Evolutionary conservation across 2,797 vertebrate species (phyloP), one percentile per base, ranked within the genome.

Genomic region (Chrysocyon brachyurus): DNA sequence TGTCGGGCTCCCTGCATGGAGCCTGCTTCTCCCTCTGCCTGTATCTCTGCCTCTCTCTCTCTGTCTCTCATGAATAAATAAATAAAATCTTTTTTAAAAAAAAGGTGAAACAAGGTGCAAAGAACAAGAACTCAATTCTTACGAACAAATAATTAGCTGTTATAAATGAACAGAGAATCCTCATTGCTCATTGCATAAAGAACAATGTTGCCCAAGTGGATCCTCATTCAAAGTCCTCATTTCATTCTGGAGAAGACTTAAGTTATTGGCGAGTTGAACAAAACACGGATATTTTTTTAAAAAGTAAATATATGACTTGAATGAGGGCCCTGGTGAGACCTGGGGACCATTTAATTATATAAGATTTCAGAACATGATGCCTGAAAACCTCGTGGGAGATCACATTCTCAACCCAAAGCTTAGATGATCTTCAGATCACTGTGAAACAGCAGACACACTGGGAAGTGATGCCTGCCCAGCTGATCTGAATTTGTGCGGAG

Each of bases 131-230:
- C 22, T 33, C 15, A 3, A 7, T 82, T 79, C 96, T 81, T 52
- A 26, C 33, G 57, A 89, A 72, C 33, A 31, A 56, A 75, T 15
- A 33, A 70, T 14, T 68, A 16, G 12, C 90, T 5, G 52, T 9
- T 33, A 16, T 7, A 26, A 56, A 49, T 26, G 31, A 57, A 70
- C 33, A 36, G 56, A 26, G 33, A 54, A 61, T 56, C 90, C 75
- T 82, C 68, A 40, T 7, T 2, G 21, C 21, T 90, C 54, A 52
- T 90, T 16, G 78, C 15, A 70, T 16, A 56, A 10, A 56, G 33
- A 78, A 17, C 15, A 24, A 8, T 0, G 12, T 17, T 5, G 9
- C 22, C 9, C 6, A 3, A 14, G 12, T 0, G 0, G 11, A 4
- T 12, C 33, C 2, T 28, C 31, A 5, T 16, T 79, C 64, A 15